phyloP scores from a whole-genome alignment of 2,113 vertebrate species.

The Solenodon paradoxus region DNA sequence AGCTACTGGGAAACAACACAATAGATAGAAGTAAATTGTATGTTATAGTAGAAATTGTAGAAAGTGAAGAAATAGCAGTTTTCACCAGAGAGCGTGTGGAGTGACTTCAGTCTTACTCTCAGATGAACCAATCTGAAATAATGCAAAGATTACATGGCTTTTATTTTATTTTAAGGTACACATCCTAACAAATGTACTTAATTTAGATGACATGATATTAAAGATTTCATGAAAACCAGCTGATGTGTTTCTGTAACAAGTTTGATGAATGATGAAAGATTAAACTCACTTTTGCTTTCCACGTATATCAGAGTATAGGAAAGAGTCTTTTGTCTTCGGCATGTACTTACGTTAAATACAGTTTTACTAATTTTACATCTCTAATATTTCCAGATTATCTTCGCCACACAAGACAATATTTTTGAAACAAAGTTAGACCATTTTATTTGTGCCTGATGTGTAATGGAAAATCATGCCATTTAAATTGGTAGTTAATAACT shows the following conservation, averaged over 20 bases:
- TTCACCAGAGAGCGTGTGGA: not conserved
- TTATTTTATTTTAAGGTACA: not conserved
- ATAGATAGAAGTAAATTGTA: not conserved
- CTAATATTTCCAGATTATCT: constrained; percentile 19
- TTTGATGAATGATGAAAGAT: not conserved
- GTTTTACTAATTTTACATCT: not conserved
- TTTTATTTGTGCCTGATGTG: not conserved
- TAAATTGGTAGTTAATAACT: not conserved
- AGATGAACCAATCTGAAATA: not conserved
- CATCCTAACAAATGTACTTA: not conserved
- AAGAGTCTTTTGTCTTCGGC: not conserved
- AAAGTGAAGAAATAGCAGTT: not conserved
- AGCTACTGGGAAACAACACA: not conserved
- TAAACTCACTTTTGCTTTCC: not conserved
- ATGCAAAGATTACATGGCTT: not conserved
- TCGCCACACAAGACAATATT: not conserved
- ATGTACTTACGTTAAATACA: not conserved
- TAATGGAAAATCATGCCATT: not conserved
- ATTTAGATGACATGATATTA: not conserved
- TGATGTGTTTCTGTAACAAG: not conserved
- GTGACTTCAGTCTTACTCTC: not conserved
- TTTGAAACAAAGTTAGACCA: not conserved
- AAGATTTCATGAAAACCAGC: not conserved
- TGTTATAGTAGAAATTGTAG: not conserved
- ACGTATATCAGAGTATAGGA: not conserved